A percentile compares a stretch with the other conserved stretches of the same genome.
phyloP scores from a whole-genome alignment of 1,140 invertebrate genomes.

The Pomacea maculata region DNA sequence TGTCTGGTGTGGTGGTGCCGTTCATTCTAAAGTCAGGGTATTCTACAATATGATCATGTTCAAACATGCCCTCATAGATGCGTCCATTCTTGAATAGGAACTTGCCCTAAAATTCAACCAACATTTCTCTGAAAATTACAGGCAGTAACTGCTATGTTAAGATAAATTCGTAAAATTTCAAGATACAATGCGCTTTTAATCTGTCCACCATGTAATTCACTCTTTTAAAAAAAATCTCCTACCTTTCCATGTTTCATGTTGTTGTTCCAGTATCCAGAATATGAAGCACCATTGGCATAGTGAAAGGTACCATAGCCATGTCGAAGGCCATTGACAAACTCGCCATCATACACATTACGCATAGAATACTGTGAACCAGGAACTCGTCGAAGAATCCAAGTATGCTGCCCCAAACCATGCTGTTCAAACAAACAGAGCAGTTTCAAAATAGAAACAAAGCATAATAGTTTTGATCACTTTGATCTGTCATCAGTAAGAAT shows the following conservation, averaged over 20 bases:
- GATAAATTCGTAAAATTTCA: neutral
- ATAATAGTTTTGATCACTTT: neutral
- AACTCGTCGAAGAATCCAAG: slow-evolving; percentile 60
- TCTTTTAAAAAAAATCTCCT: neutral
- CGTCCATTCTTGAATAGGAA: slow-evolving; percentile 66
- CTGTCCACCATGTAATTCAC: neutral
- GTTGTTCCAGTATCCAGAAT: slow-evolving; percentile 64
- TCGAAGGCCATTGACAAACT: slow-evolving; percentile 63
- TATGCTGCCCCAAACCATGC: slow-evolving; percentile 66
- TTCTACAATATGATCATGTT: slow-evolving; percentile 63
- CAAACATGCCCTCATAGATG: slow-evolving; percentile 65
- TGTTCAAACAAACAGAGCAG: slow-evolving; percentile 33
- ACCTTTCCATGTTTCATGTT: slow-evolving; percentile 67
- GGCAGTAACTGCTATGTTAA: neutral
- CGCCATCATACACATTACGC: slow-evolving; percentile 64
- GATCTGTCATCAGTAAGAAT: no score
- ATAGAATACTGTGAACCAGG: slow-evolving; percentile 62
- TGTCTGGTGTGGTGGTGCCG: slow-evolving; percentile 58
- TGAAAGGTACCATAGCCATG: slow-evolving; percentile 64
- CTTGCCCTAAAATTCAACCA: slow-evolving; percentile 56
- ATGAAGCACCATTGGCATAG: slow-evolving; percentile 65
- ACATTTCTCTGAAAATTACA: neutral
- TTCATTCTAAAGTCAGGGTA: slow-evolving; percentile 62
- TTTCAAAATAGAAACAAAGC: neutral
- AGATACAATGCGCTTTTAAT: neutral